A percentile compares a stretch with the other conserved stretches of the same genome.
Evolutionary conservation across 1,140 invertebrate genomes (phyloP).

Genomic region (Babylonia areolata): DNA sequence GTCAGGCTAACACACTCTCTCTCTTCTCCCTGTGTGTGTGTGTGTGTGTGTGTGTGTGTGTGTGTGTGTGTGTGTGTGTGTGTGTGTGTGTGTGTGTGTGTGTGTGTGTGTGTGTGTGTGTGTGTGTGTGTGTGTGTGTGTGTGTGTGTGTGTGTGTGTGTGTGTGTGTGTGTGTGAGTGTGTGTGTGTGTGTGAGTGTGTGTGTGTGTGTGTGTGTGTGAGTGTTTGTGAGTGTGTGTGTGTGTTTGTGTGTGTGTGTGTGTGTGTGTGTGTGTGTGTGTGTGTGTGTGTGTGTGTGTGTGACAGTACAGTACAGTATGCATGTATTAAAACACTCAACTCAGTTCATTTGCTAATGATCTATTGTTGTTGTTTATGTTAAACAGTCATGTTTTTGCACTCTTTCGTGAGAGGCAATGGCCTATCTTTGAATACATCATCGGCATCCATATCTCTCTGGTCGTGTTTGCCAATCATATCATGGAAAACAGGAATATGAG

Average conservation of each 20-base stretch:
- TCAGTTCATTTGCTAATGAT: too few species aligned
- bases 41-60: conserved; percentile 11
- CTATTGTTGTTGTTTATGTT: too few species aligned
- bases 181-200: conserved; percentile 6
- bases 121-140: neutral
- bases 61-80: conserved; percentile 3
- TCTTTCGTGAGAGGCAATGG: too few species aligned
- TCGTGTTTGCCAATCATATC: too few species aligned
- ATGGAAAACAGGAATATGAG: too few species aligned
- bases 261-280: neutral
- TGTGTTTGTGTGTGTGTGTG: neutral
- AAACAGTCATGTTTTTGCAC: too few species aligned
- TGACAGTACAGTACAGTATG: too few species aligned
- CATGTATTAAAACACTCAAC: too few species aligned
- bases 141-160: neutral
- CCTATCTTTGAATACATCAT: too few species aligned
- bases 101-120: conserved; percentile 11
- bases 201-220: conserved; percentile 11
- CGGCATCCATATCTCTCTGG: too few species aligned
- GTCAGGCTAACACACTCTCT: too few species aligned
- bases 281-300: neutral
- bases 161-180: neutral
- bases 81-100: conserved; percentile 11
- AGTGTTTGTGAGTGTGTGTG: neutral
- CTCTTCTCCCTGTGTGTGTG: too few species aligned